Conservation (phyloP, 2,797 vertebrate genomes). For the Urophycis tenuis region DNA sequence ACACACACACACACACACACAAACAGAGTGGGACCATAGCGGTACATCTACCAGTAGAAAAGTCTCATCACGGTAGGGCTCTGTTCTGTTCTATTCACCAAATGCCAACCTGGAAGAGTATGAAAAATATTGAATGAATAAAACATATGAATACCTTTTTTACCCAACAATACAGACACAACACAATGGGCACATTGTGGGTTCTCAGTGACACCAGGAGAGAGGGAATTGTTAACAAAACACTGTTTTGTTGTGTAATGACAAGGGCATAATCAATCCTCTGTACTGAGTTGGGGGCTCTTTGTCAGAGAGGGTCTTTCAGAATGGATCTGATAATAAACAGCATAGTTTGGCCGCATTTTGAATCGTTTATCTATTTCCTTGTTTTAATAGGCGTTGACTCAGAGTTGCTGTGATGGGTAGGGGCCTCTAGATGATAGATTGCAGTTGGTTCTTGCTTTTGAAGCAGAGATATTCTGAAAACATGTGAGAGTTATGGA, state of each 20-base stretch:
- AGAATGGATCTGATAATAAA: neutral
- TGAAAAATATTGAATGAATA: slow-evolving; percentile 33
- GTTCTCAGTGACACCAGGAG: neutral
- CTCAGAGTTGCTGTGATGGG: neutral
- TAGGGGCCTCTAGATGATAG: neutral
- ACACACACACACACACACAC: neutral
- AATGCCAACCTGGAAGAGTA: slow-evolving; percentile 35
- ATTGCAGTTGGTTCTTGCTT: neutral
- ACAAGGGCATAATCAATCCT: neutral
- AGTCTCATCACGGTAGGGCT: slow-evolving; percentile 43
- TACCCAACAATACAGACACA: slow-evolving; percentile 35
- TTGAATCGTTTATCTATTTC: neutral
- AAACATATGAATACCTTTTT: slow-evolving; percentile 24
- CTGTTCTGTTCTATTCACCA: slow-evolving; percentile 43
- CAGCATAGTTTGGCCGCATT: neutral
- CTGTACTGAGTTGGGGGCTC: neutral
- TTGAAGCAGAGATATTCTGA: neutral
- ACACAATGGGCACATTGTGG: slow-evolving; percentile 15
- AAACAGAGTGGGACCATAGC: slow-evolving; percentile 12
- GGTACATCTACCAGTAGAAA: slow-evolving; percentile 19
- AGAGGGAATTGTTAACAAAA: neutral
- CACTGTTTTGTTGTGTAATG: neutral
- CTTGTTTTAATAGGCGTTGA: neutral
- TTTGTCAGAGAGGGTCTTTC: neutral
- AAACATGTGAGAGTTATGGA: neutral